Conservation (phyloP, 1,140 invertebrate genomes). For the Conus betulinus region DNA sequence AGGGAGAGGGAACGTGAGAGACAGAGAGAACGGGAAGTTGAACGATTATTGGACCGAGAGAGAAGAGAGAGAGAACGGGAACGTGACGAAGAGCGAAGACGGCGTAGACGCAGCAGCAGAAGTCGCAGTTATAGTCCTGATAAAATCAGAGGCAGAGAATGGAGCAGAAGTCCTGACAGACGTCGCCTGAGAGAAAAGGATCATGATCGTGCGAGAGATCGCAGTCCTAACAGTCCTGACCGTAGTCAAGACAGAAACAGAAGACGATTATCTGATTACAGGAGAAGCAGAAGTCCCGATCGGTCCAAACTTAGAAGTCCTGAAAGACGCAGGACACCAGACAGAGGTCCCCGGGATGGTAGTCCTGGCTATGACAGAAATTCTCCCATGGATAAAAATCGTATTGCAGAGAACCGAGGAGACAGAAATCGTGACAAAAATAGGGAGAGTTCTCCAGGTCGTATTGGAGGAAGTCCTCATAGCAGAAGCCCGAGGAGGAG, state of each 20-base stretch:
- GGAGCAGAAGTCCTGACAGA: slow-evolving; percentile 27
- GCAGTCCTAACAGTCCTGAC: slow-evolving; percentile 34
- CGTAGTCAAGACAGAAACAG: slow-evolving; percentile 33
- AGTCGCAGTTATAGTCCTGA: slow-evolving; percentile 12
- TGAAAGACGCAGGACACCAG: slow-evolving; percentile 27
- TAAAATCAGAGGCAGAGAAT: slow-evolving; percentile 19
- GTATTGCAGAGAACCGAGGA: neutral
- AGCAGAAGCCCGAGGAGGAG: neutral
- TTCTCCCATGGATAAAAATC: neutral
- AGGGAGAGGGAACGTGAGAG: slow-evolving; percentile 40
- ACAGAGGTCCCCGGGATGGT: neutral
- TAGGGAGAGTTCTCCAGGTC: neutral
- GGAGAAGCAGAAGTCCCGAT: slow-evolving; percentile 40
- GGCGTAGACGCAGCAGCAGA: slow-evolving; percentile 21
- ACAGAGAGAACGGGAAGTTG: slow-evolving; percentile 31
- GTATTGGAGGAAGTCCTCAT: neutral
- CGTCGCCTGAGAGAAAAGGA: slow-evolving; percentile 37
- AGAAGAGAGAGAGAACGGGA: slow-evolving; percentile 32
- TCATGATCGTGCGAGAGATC: slow-evolving; percentile 19
- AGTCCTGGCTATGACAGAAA: slow-evolving; percentile 7
- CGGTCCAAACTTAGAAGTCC: slow-evolving; percentile 37
- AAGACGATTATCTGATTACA: slow-evolving; percentile 43
- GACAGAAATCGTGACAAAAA: slow-evolving; percentile 8
- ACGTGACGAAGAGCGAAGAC: neutral
- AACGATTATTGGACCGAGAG: slow-evolving; percentile 22